These are phyloP conservation scores for Dinoponera quadriceps DNA, from an alignment of 1,140 invertebrate genomes.

Conservation along the genomic window DNA sequence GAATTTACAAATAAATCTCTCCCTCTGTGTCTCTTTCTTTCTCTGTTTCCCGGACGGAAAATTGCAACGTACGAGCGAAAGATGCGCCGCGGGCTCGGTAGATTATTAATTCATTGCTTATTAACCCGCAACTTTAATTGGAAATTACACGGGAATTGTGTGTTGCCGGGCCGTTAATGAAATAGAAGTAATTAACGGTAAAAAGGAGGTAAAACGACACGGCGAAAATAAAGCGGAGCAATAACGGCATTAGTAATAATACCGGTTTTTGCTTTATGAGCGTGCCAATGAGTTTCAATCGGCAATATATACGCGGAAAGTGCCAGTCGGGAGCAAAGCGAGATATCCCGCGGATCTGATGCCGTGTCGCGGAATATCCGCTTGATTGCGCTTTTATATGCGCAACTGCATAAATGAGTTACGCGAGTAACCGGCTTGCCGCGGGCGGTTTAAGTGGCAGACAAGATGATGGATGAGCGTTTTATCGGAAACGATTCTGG, in stretches of 20 bases:
- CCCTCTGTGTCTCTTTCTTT: no score
- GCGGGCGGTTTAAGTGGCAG: constrained; percentile 48
- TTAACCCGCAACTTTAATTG: no score
- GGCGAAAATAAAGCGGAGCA: not conserved
- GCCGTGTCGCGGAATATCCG: constrained; percentile 42
- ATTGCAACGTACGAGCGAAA: no score
- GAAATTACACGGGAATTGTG: no score
- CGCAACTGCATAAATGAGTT: constrained; percentile 61
- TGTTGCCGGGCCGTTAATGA: no score
- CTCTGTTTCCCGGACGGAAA: no score
- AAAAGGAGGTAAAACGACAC: no score
- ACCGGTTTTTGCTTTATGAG: constrained; percentile 10
- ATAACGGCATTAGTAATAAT: constrained; percentile 12
- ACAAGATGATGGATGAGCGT: constrained; percentile 60
- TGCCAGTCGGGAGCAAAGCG: constrained; percentile 4
- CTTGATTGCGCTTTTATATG: constrained; percentile 62
- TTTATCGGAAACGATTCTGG: constrained; percentile 60
- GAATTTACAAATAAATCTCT: no score
- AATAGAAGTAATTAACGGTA: no score
- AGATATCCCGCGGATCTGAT: constrained; percentile 29
- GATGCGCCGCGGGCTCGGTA: no score
- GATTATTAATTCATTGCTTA: no score
- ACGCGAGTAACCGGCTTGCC: constrained; percentile 52
- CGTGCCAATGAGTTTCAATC: constrained; percentile 37
- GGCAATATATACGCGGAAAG: constrained; percentile 12